These are phyloP conservation scores for Limnodromus scolopaceus DNA, from an alignment of 2,797 vertebrate species.

Conservation along the genomic window DNA sequence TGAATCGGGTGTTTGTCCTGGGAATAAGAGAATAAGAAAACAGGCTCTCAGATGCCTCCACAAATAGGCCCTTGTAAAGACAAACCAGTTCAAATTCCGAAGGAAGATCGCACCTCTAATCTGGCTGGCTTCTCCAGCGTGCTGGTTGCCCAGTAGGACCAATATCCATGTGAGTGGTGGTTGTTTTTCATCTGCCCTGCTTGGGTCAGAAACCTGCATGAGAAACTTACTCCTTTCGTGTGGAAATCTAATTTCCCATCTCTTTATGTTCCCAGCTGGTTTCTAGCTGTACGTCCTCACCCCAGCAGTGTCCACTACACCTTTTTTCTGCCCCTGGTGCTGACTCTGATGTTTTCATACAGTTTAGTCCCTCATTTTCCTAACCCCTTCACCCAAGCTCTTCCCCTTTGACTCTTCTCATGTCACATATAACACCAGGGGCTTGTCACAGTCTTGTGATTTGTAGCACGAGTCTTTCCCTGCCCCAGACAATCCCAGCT, in stretches of 20 bases:
- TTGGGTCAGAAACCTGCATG: not conserved
- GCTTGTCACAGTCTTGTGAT: not conserved
- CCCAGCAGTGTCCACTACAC: not conserved
- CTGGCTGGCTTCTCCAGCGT: accelerated
- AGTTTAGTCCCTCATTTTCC: not conserved
- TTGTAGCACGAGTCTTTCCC: not conserved
- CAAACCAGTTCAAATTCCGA: not conserved
- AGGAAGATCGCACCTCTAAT: not conserved
- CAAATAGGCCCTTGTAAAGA: not conserved
- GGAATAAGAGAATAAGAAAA: not conserved
- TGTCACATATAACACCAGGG: not conserved
- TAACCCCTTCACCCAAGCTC: not conserved
- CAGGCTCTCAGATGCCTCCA: too few species aligned
- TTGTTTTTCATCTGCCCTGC: not conserved
- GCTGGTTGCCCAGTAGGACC: not conserved
- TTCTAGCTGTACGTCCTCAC: not conserved
- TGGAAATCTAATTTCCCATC: not conserved
- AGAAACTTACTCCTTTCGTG: accelerated
- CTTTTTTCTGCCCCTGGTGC: not conserved
- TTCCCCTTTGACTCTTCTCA: accelerated
- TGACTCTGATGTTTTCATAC: not conserved
- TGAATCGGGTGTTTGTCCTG: not conserved
- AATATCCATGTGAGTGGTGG: not conserved
- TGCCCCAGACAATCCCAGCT: not conserved
- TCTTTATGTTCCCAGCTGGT: not conserved